Percentiles rank a stretch among this genome's conserved stretches.
Conservation (phyloP, 1,140 invertebrate genomes). For the Condylostylus longicornis region DNA sequence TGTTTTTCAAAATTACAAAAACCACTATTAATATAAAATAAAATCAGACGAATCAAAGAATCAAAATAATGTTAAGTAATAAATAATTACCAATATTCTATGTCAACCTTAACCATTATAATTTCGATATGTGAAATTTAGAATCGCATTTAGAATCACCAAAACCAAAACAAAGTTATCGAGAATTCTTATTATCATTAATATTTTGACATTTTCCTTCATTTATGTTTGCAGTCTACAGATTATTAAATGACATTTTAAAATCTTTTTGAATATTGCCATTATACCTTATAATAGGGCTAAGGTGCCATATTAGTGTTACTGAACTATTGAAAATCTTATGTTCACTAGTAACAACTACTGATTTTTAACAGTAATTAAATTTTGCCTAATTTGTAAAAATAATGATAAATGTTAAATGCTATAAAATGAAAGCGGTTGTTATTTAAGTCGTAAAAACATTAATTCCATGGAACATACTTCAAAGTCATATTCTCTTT, state of each 20-base stretch:
- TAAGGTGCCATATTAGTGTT: too few relatives aligned
- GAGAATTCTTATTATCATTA: not conserved
- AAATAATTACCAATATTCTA: conserved; percentile 26
- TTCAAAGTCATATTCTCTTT: too few relatives aligned
- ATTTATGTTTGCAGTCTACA: not conserved
- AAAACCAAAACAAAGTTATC: not conserved
- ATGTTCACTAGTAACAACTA: too few relatives aligned
- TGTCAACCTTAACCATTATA: conserved; percentile 24
- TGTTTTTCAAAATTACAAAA: conserved; percentile 25
- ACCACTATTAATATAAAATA: conserved; percentile 11
- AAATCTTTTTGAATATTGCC: not conserved
- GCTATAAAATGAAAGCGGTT: too few relatives aligned
- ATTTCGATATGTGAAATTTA: not conserved
- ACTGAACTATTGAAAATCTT: too few relatives aligned
- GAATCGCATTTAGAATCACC: too few relatives aligned
- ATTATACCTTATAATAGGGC: not conserved
- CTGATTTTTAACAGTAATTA: too few relatives aligned
- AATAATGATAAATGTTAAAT: too few relatives aligned
- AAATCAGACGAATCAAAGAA: not conserved
- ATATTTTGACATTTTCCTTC: not conserved
- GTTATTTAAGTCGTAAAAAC: too few relatives aligned
- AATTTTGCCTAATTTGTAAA: too few relatives aligned
- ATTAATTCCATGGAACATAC: too few relatives aligned
- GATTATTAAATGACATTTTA: conserved; percentile 1
- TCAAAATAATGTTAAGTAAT: not conserved